Evolutionary conservation across 2,113 vertebrate genomes (phyloP).

Genomic region (Vireo altiloquus): DNA sequence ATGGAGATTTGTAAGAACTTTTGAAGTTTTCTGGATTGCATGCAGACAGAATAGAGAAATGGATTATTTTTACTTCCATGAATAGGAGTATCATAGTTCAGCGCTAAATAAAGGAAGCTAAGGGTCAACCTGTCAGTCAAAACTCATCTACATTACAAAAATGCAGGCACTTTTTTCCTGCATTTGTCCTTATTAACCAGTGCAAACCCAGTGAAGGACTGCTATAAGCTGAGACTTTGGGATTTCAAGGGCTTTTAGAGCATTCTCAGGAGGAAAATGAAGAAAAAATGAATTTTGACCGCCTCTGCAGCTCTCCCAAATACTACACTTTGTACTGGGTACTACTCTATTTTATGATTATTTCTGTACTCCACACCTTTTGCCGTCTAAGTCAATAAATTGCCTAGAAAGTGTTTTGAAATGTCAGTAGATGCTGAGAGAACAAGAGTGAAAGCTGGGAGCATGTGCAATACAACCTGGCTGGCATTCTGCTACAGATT

Average conservation of each 20-base stretch:
- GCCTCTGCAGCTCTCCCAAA: background rate
- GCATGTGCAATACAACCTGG: background rate
- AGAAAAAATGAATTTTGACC: background rate
- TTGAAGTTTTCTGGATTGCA: background rate
- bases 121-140: constrained; percentile 32
- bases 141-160: constrained; percentile 29
- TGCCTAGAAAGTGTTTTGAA: background rate
- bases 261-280: background rate
- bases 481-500: background rate
- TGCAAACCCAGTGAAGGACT: background rate
- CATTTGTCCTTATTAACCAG: background rate
- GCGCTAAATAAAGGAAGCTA: constrained; percentile 4
- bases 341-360: background rate
- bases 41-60: background rate
- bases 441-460: background rate
- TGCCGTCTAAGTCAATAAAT: background rate
- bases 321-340: background rate
- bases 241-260: background rate
- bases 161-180: background rate
- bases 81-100: background rate
- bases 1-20: background rate
- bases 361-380: background rate
- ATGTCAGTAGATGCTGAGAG: background rate
- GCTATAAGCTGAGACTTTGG: background rate
- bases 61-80: constrained; percentile 32